Base-by-base conservation (phyloP, 2,888 invertebrate species). In the Microdon myrmicae region DNA sequence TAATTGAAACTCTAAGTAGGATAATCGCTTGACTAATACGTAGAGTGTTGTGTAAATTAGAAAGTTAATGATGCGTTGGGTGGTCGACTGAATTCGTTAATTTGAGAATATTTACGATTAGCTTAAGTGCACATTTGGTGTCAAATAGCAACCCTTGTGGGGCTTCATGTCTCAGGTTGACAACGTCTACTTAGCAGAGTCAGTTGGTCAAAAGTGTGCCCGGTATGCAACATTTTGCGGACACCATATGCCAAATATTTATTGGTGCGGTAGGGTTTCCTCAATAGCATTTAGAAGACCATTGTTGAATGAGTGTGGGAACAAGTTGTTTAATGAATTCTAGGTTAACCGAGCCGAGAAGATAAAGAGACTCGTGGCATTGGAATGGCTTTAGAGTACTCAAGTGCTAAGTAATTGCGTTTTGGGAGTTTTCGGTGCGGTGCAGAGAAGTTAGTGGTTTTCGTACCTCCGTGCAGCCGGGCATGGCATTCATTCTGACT, bases 171-270 rank as follows among this genome's bases (percentile, higher is more conserved):
- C 31, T 12, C 14, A 22, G 29, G 19, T 16, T 55, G 51, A 47
- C 51, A 58, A 51, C 64, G 51, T 49, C 19, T 31, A 14, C 31
- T 39, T 19, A 56, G 53, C 20, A 41, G 53, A 53, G 51, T 64
- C 64, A 64, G 58, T 58, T 64, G 64, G 64, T 47, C 58, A 47
- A 51, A 64, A 64, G 64, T 64, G 64, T 64, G 64, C 64, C 64
- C 58, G 47, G 43, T n/a, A n/a, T 58, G 45, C 41, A 53, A 58
- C 58, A 58, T 53, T n/a, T n/a, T n/a, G n/a, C n/a, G 32, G 31
- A 47, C 64, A 41, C 58, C 64, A 64, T 58, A 51, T 64, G 64
- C 58, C 58, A 47, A 47, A 53, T 51, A 38, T 53, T 64, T 64
- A 64, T 64, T 45, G 28, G 51, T 22, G 5, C 20, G 5, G 2